Percentiles rank a stretch among this genome's conserved stretches.
These are phyloP conservation scores for Hippasteria phrygiana DNA, from an alignment of 53 echinoderm and acorn worm species.

Conservation along the genomic window DNA sequence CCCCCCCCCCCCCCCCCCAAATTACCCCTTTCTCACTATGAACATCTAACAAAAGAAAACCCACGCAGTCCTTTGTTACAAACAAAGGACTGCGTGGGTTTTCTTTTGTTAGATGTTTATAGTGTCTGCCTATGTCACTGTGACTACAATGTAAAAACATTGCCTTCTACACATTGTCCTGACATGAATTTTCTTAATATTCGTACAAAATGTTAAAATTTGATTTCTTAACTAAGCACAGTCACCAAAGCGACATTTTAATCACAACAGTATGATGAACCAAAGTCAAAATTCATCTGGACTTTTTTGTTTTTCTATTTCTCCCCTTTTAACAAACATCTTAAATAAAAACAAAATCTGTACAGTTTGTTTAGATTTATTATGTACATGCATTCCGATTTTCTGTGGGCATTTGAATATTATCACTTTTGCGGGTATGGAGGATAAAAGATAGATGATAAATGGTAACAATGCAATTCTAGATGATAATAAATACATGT, in stretches of 20 bases:
- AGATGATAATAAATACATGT: no score
- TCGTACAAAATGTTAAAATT: neutral
- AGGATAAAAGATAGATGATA: no score
- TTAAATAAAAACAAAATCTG: constrained; percentile 29
- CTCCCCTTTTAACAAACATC: constrained; percentile 31
- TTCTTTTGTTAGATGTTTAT: no score
- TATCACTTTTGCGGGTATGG: neutral
- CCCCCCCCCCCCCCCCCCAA: no score
- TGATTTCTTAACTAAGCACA: neutral
- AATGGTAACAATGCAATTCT: no score
- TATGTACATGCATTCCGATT: constrained; percentile 60
- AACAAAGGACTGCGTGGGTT: no score
- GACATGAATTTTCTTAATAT: neutral
- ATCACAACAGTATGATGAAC: neutral
- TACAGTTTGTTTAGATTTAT: constrained; percentile 31
- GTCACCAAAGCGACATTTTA: neutral
- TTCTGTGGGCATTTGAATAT: constrained; percentile 2
- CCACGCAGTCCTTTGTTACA: no score
- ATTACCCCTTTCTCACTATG: no score
- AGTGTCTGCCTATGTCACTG: no score
- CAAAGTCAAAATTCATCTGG: neutral
- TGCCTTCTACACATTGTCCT: neutral
- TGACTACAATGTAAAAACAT: no score
- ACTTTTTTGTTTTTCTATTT: neutral
- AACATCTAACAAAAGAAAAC: no score